These are phyloP conservation scores for Tauraco erythrolophus DNA, from an alignment of 2,113 vertebrate genomes.

Conservation along the genomic window DNA sequence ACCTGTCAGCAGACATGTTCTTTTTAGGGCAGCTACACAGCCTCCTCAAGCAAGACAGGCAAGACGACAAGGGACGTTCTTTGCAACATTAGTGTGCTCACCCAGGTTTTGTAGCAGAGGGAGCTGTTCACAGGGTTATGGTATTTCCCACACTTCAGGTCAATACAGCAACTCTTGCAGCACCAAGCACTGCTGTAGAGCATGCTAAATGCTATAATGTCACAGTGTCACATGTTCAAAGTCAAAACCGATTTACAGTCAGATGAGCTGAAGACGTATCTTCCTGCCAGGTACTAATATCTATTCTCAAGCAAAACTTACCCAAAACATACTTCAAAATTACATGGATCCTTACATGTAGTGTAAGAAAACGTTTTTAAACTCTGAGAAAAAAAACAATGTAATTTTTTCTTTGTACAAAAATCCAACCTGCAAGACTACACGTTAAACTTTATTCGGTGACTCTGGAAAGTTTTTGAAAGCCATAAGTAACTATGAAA, in stretches of 20 bases:
- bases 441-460: background rate
- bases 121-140: background rate
- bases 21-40: background rate
- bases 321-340: background rate
- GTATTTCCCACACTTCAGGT: background rate
- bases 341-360: fast-evolving
- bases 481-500: background rate
- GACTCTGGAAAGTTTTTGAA: background rate
- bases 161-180: background rate
- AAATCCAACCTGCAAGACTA: background rate
- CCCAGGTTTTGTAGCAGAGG: background rate
- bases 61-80: background rate
- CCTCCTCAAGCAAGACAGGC: background rate
- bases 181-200: background rate
- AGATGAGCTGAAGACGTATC: background rate
- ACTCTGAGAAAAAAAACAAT: background rate
- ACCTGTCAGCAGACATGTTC: background rate
- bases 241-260: background rate
- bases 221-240: background rate
- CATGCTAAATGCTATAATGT: background rate
- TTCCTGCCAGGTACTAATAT: background rate
- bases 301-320: background rate
- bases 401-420: background rate
- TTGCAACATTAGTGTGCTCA: fast-evolving
- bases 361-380: background rate